Base-by-base conservation (phyloP, 2,113 vertebrate species). In the Podiceps cristatus region DNA sequence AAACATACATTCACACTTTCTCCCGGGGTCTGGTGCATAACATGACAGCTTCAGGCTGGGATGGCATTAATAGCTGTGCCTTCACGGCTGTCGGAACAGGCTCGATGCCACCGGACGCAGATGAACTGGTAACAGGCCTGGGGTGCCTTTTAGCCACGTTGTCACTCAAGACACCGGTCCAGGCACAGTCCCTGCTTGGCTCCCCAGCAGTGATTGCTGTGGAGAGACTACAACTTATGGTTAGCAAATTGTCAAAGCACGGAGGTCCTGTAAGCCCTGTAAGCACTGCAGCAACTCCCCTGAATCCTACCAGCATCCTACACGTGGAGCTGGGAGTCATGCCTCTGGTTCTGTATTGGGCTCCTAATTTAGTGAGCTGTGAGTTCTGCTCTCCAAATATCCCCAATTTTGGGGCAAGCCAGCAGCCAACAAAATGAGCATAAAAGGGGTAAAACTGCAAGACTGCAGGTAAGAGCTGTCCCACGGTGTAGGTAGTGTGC, bases 1-100 rank as follows among this genome's bases (percentile, higher is more conserved):
- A 93, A 95, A 88, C 88, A 82, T 25, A 68, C 66, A 45, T 85
- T 95, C 85, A 66, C 88, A 40, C 50, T 1, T 88, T 63, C 77
- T 93, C 42, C 69, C 1, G 0, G 77, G 80, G 58, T 68, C 87
- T 86, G 85, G 23, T 75, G 78, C 25, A 10, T 53, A 75, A 75
- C 23, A 1, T 66, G 81, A 53, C 88, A 92, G 62, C 84, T 91
- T 64, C 81, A 49, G 92, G 87, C 90, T 90, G 81, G 58, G 69
- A 1, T 66, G 69, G 77, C 71, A 64, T 85, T n/a, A 27, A 28
- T 31, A 47, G 28, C 60, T 75, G 56, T 67, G 91, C 60, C 80
- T 66, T 42, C 42, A 42, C 3, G 3, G 5, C 72, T 66, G 40
- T 55, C 11, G 9, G n/a, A 74, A 2, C 31, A 55, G 76, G 47